phyloP scores from a whole-genome alignment of 2,888 invertebrate species.

The Epiblema foenella region DNA sequence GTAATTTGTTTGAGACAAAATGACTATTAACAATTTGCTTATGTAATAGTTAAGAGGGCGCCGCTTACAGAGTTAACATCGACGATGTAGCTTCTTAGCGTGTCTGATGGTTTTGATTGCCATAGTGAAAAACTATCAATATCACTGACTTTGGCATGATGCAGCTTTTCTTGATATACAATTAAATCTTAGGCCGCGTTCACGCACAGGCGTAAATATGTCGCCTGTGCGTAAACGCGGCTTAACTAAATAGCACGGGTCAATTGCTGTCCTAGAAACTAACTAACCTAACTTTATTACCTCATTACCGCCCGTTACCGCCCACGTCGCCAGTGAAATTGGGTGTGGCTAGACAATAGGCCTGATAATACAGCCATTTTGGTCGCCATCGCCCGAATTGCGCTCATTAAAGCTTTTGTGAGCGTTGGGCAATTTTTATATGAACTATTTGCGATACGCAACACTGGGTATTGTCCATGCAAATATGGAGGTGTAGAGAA shows the following conservation, averaged over 20 bases:
- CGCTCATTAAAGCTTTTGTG: constrained; percentile 48
- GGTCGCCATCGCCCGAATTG: constrained; percentile 46
- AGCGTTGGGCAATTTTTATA: constrained; percentile 46
- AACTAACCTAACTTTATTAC: constrained; percentile 24
- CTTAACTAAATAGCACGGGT: constrained; percentile 12
- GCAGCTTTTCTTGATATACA: background rate
- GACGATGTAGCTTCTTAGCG: background rate
- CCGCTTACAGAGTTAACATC: constrained; percentile 1
- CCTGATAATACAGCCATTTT: constrained; percentile 47
- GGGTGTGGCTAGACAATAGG: constrained; percentile 48
- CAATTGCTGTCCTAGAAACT: constrained; percentile 12
- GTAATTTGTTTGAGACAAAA: constrained; percentile 23
- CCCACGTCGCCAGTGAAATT: constrained; percentile 49
- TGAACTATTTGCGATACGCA: constrained; percentile 43
- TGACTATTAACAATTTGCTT: constrained; percentile 33
- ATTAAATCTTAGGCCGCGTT: background rate
- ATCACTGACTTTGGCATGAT: background rate
- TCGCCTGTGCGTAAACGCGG: no score
- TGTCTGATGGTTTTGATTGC: background rate
- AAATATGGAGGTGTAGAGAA: constrained; percentile 7
- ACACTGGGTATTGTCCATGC: constrained; percentile 12
- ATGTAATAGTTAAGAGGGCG: constrained; percentile 26
- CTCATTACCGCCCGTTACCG: constrained; percentile 41
- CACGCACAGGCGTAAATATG: background rate
- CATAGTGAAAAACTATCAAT: background rate